These are phyloP conservation scores for Cyanoramphus novaezelandiae DNA, from an alignment of 2,113 vertebrate genomes.

Conservation along the genomic window DNA sequence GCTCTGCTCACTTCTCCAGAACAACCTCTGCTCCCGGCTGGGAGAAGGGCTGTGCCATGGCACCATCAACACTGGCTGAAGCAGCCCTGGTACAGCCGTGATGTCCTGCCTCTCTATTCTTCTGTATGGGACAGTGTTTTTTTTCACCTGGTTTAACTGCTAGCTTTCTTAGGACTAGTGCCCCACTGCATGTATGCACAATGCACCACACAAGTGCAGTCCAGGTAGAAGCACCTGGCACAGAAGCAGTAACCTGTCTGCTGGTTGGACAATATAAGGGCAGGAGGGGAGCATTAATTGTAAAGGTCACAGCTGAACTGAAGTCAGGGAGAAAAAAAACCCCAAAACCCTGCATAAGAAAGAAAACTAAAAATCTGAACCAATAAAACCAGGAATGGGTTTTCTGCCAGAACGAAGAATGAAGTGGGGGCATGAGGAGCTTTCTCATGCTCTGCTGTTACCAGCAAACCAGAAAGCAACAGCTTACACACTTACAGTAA, in stretches of 20 bases:
- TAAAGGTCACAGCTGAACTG: not conserved
- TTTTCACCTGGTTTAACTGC: not conserved
- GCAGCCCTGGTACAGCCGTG: not conserved
- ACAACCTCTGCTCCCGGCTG: not conserved
- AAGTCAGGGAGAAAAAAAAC: not conserved
- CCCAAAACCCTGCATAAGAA: not conserved
- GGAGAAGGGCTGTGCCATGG: not conserved
- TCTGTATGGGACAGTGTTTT: not conserved
- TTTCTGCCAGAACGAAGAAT: not conserved
- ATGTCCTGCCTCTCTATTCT: not conserved
- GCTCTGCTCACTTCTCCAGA: not conserved
- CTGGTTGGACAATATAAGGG: not conserved
- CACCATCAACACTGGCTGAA: not conserved
- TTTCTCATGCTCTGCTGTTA: not conserved
- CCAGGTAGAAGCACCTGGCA: not conserved
- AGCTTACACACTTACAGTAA: not conserved
- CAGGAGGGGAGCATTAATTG: not conserved
- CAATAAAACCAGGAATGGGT: not conserved
- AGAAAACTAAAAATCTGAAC: not conserved
- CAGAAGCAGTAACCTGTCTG: not conserved
- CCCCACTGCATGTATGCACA: accelerated
- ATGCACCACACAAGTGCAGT: accelerated
- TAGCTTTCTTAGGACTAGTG: not conserved
- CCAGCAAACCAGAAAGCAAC: not conserved
- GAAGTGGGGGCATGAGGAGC: not conserved